phyloP scores from a whole-genome alignment of 2,113 vertebrate genomes.

The Scatophagus argus region DNA sequence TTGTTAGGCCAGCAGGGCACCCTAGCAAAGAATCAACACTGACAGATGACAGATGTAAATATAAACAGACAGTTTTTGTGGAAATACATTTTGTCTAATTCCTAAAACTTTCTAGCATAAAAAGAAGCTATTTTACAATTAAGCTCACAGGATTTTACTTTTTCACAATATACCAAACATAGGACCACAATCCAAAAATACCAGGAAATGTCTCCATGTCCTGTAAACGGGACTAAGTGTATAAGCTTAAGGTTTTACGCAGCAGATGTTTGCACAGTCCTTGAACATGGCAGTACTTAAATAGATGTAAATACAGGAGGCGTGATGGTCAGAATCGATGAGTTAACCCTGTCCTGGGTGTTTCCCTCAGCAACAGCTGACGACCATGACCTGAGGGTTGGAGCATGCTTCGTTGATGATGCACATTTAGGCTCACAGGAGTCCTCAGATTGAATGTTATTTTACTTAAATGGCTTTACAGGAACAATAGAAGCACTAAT shows the following conservation, averaged over 20 bases:
- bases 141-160: too few relatives aligned
- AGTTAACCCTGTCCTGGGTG: too few relatives aligned
- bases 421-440: background rate
- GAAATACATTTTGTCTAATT: too few relatives aligned
- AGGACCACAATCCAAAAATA: background rate
- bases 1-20: too few relatives aligned
- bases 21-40: background rate
- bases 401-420: background rate
- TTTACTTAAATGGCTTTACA: background rate
- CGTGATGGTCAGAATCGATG: background rate
- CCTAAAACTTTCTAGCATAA: background rate
- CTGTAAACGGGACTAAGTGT: too few relatives aligned
- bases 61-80: too few relatives aligned
- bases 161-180: background rate
- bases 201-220: too few relatives aligned
- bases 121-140: background rate
- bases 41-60: background rate
- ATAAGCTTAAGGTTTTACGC: constrained; percentile 16
- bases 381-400: background rate
- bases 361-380: too few relatives aligned
- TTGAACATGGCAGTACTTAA: constrained; percentile 1
- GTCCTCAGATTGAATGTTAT: background rate
- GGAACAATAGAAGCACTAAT: background rate
- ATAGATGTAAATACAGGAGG: background rate
- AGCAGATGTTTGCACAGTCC: background rate